Percentiles rank a stretch among this genome's conserved stretches.
Evolutionary conservation across 2,888 invertebrate genomes (phyloP).

Genomic region (Megalurothrips usitatus): DNA sequence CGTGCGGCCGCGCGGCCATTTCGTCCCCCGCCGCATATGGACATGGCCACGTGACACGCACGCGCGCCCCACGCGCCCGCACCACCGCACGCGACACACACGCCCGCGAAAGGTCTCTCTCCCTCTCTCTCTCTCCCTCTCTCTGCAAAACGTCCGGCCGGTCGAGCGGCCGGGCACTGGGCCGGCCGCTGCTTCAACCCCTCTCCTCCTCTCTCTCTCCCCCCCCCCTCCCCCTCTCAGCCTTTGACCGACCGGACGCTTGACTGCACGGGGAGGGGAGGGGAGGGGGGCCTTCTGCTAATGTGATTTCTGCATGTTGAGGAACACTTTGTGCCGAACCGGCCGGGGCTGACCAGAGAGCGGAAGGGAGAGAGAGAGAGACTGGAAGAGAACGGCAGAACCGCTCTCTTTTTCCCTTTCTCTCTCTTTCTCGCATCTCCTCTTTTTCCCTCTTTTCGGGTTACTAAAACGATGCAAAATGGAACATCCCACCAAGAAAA

Average conservation of each 20-base stretch:
- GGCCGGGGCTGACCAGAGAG: neutral
- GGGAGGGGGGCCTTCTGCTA: neutral
- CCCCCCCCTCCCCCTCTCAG: conserved; percentile 30
- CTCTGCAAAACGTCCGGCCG: neutral
- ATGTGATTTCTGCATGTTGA: conserved; percentile 26
- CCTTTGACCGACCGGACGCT: conserved; percentile 33
- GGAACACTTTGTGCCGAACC: conserved; percentile 1
- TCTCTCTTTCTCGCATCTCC: neutral
- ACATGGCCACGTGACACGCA: too few species aligned
- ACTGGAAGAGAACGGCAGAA: neutral
- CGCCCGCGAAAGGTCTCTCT: neutral
- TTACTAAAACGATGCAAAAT: neutral
- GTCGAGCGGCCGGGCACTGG: too few species aligned
- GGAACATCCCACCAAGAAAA: too few species aligned
- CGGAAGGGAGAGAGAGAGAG: neutral
- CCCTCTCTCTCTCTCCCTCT: neutral
- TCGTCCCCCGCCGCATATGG: too few species aligned
- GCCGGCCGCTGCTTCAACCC: too few species aligned
- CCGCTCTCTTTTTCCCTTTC: neutral
- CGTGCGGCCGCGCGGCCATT: too few species aligned
- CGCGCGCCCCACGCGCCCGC: too few species aligned
- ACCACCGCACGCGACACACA: too few species aligned
- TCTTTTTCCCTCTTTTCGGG: neutral
- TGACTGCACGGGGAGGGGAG: conserved; percentile 29
- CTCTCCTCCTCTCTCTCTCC: neutral